Conservation (phyloP, 2,797 vertebrate species). For the Sebastiscus albofasciatus region DNA sequence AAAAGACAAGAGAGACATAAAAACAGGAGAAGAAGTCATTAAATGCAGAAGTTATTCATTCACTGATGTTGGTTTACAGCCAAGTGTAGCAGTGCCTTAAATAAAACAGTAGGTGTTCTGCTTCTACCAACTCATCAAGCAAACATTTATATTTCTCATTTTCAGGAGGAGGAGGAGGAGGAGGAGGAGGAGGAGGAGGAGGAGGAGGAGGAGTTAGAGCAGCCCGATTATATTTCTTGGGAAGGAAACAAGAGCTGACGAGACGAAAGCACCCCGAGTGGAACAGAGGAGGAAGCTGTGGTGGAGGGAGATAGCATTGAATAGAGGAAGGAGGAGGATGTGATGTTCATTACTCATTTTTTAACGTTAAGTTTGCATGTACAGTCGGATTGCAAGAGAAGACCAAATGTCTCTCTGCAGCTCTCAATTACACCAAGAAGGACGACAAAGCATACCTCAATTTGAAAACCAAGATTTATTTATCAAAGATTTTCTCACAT, state of each 20-base stretch:
- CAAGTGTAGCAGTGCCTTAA: neutral
- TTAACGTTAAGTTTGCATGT: neutral
- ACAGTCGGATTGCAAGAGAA: neutral
- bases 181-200: neutral
- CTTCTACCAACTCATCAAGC: neutral
- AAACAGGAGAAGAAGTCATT: neutral
- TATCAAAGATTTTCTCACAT: neutral
- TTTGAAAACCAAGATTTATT: slow-evolving; percentile 15
- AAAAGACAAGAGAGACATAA: neutral
- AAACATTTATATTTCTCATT: neutral
- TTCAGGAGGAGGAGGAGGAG: neutral
- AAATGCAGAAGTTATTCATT: neutral
- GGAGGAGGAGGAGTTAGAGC: neutral
- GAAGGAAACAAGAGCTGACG: neutral
- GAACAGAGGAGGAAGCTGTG: slow-evolving; percentile 6
- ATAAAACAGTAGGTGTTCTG: neutral
- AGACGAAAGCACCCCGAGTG: neutral
- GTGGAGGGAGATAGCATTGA: neutral
- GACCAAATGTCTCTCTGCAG: neutral
- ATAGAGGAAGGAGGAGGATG: neutral
- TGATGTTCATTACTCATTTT: neutral
- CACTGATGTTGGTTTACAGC: neutral
- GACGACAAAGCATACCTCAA: neutral
- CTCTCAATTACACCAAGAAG: neutral
- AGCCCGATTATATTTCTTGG: neutral